Evolutionary conservation across 2,888 invertebrate genomes (phyloP), one percentile per base, ranked within the genome.

Genomic region (Callimorpha dominula): DNA sequence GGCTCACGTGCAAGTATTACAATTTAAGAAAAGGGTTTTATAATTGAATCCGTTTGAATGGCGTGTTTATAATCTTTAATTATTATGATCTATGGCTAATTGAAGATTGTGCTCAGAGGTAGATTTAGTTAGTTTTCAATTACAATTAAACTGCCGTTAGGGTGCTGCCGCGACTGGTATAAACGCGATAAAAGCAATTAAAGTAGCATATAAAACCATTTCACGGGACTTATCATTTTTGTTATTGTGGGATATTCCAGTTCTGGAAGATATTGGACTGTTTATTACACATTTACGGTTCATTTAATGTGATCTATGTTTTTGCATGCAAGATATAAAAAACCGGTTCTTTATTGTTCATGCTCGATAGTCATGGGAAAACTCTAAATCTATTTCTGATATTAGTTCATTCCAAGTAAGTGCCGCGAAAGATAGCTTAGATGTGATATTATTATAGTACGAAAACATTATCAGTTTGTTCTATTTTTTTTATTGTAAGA

Each of bases 41-140:
- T 77, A 81, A 84, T 84, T 79, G 68, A 74, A 78, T 75, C 74
- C 63, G 65, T 57, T 67, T 68, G 74, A 65, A 80, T 76, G 74
- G 79, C 74, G 73, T 83, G 83, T 81, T 84, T 86, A 83, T 84
- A 82, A 78, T 73, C 77, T 75, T 77, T 82, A 82, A 84, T 83
- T 80, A 87, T 87, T 84, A 87, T 87, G 86, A 89, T 89, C 86
- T 89, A 88, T 87, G 80, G 83, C 78, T 87, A 90, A 92, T 92
- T 89, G 87, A 82, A 88, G 88, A 90, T 88, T 86, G 87, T 83
- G 79, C 78, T 85, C 77, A 78, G 80, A 78, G 79, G 80, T 73
- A 75, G 78, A 86, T 83, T 88, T 90, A 89, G 89, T 91, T 89
- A 89, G 85, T 89, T 90, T 89, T 90, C 89, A 89, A 90, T 92